phyloP scores from a whole-genome alignment of 1,140 invertebrate genomes.

The Nephotettix cincticeps region DNA sequence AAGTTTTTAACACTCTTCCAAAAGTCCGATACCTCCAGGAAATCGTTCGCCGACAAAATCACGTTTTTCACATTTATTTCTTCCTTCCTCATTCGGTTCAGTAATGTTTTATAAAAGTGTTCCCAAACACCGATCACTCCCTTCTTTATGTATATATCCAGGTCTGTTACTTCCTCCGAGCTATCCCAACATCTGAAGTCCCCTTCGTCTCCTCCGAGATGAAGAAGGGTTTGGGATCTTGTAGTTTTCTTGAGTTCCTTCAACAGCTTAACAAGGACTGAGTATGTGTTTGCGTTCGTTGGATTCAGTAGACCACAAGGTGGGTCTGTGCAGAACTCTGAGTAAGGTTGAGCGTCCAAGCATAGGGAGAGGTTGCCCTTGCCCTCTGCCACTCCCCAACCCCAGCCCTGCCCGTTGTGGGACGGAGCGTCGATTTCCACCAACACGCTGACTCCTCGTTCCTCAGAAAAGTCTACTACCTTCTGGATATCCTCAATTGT shows the following conservation, averaged over 20 bases:
- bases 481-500: slow-evolving; percentile 64
- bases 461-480: slow-evolving; percentile 67
- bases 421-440: slow-evolving; percentile 86
- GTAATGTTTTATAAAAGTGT: not conserved
- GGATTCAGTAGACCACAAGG: slow-evolving; percentile 85
- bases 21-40: not conserved
- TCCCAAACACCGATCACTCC: not conserved
- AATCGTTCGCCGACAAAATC: not conserved
- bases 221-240: slow-evolving; percentile 79
- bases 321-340: slow-evolving; percentile 73
- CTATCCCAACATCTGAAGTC: slow-evolving; percentile 72
- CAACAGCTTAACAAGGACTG: slow-evolving; percentile 68
- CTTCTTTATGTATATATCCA: slow-evolving; percentile 26
- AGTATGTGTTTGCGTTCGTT: slow-evolving; percentile 67
- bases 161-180: not conserved
- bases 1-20: not conserved
- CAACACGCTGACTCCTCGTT: slow-evolving; percentile 73
- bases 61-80: not conserved
- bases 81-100: not conserved
- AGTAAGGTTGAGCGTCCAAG: slow-evolving; percentile 70
- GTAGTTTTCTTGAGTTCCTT: slow-evolving; percentile 64
- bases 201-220: slow-evolving; percentile 86
- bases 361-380: slow-evolving; percentile 48
- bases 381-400: slow-evolving; percentile 59
- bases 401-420: slow-evolving; percentile 84